phyloP scores from a whole-genome alignment of 1,140 invertebrate species.

The Oreohelix idahoensis region DNA sequence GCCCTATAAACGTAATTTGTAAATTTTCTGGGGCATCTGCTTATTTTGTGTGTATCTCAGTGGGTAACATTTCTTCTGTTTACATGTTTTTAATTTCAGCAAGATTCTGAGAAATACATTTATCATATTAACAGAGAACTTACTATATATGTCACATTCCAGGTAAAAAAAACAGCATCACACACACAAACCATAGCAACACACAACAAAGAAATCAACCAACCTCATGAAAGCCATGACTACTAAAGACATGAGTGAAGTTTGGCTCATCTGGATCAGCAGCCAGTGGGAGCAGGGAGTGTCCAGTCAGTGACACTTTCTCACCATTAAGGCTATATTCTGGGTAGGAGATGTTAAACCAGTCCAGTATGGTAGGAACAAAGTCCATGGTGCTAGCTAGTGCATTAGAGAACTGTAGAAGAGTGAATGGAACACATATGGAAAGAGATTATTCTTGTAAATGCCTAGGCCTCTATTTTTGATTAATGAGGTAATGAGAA shows the following conservation, averaged over 20 bases:
- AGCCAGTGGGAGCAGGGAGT: constrained; percentile 82
- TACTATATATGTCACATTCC: too few relatives aligned
- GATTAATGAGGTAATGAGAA: too few relatives aligned
- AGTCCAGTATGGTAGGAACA: constrained; percentile 88
- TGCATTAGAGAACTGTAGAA: constrained; percentile 74
- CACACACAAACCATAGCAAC: background rate
- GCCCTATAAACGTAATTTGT: too few relatives aligned
- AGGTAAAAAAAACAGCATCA: background rate
- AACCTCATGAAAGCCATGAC: constrained; percentile 88
- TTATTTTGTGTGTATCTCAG: too few relatives aligned
- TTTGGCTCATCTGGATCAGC: constrained; percentile 3
- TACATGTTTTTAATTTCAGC: too few relatives aligned
- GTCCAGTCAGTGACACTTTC: constrained; percentile 78
- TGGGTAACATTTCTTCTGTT: too few relatives aligned
- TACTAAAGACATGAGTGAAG: constrained; percentile 79
- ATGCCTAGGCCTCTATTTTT: too few relatives aligned
- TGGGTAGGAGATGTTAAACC: constrained; percentile 79
- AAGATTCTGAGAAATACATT: too few relatives aligned
- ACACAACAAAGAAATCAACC: background rate
- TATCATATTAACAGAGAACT: too few relatives aligned
- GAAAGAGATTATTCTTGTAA: too few relatives aligned
- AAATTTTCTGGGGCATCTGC: too few relatives aligned
- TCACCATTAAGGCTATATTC: constrained; percentile 67
- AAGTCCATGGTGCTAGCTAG: constrained; percentile 87
- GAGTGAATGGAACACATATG: background rate